Base-by-base conservation (phyloP, 2,888 invertebrate species). In the Epistrophella euchroma region DNA sequence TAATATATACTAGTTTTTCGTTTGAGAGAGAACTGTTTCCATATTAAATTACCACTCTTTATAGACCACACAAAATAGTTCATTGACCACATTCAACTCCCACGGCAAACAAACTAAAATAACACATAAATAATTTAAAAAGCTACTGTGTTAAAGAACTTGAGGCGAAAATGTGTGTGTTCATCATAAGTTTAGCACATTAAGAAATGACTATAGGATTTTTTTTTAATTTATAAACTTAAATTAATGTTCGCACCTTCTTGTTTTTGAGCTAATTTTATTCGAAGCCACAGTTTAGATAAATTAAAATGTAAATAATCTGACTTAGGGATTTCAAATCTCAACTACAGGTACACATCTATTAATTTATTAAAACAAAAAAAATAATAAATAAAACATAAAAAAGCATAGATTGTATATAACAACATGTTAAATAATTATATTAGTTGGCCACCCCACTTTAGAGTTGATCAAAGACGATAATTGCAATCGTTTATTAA, bases 41-140 rank as follows among this genome's bases (percentile, higher is more conserved):
- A 37, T 22, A 40, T 22, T 40, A 60, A 60, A 62, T 62, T 43
- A 43, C 15, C 62, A 62, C 25, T 62, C 40, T 64, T 15, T 60
- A 17, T 40, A 22, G 64, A 17, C 28, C 64, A 64, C n/a, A 60
- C 19, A 40, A 15, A 40, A 60, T 6, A 45, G 64, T 64, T 64
- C 64, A 45, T 64, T 64, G 64, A 64, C 64, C 64, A 64, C 9
- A 43, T 1, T 45, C 1, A 45, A 25, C 43, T 62, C 62, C 43
- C n/a, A 62, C 62, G 15, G 9, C 9, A 15, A 40, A 28, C 3
- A 52, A 25, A n/a, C n/a, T n/a, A 52, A 25, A 32, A 7, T 32
- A 32, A 32, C 1, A 7, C 22, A 37, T 4, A 22, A 1, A 15
- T 40, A 22, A 62, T 35, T 37, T 22, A 60, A 22, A 15, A 43